Conservation (phyloP, 2,888 invertebrate genomes). For the Emmelina monodactyla region DNA sequence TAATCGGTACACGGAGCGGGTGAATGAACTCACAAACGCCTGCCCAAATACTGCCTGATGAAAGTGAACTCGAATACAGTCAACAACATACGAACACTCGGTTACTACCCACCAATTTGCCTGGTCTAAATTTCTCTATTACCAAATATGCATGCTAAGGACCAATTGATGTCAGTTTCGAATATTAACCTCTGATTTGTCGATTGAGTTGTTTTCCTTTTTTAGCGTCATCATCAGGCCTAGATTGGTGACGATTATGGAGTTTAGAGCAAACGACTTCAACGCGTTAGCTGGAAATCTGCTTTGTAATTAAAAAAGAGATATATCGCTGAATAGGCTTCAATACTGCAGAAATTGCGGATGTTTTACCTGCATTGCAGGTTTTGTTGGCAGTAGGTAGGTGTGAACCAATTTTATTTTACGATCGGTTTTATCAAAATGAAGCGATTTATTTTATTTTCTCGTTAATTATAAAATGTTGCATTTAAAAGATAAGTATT, state of each 20-base stretch:
- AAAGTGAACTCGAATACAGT: slow-evolving; percentile 51
- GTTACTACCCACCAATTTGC: slow-evolving; percentile 24
- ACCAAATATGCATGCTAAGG: slow-evolving; percentile 1
- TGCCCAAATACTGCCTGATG: slow-evolving; percentile 34
- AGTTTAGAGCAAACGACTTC: no score
- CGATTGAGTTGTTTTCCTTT: not conserved
- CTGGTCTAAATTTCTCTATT: slow-evolving; percentile 28
- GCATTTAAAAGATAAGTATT: no score
- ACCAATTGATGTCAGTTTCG: not conserved
- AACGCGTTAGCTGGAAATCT: no score
- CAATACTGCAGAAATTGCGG: not conserved
- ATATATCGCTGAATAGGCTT: not conserved
- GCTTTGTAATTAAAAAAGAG: not conserved
- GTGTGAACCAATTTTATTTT: no score
- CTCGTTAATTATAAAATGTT: no score
- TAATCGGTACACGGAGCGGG: slow-evolving; percentile 62
- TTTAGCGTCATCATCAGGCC: not conserved
- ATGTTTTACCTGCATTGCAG: slow-evolving; percentile 1
- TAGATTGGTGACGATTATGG: no score
- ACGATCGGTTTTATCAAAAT: no score
- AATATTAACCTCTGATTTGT: not conserved
- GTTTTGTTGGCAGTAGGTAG: not conserved
- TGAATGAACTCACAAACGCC: slow-evolving; percentile 46
- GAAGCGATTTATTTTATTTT: no score
- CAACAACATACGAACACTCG: slow-evolving; percentile 30